These are phyloP conservation scores for Plectropomus leopardus DNA, from an alignment of 2,113 vertebrate species.

Conservation along the genomic window DNA sequence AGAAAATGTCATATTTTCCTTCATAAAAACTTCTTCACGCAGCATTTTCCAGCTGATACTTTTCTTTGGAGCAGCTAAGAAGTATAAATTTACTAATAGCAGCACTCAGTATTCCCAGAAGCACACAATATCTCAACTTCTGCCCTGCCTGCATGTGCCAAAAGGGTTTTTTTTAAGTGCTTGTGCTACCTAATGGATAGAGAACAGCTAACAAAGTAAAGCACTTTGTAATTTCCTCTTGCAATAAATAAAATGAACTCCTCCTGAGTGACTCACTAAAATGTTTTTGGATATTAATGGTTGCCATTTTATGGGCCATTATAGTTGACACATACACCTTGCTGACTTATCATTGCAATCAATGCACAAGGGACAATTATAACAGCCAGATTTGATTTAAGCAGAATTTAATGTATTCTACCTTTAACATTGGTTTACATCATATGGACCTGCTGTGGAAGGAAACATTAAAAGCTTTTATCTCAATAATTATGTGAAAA, in stretches of 20 bases:
- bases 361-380: slow-evolving; percentile 8
- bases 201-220: slow-evolving; percentile 34
- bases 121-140: slow-evolving; percentile 20
- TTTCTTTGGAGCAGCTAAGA: slow-evolving; percentile 24
- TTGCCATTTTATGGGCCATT: slow-evolving; percentile 19
- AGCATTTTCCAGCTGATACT: slow-evolving; percentile 27
- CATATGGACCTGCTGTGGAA: background rate
- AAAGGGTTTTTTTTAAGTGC: slow-evolving; percentile 13
- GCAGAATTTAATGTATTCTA: background rate
- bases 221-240: slow-evolving; percentile 45
- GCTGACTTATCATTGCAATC: slow-evolving; percentile 24
- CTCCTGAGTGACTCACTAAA: slow-evolving; percentile 36
- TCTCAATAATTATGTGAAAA: background rate
- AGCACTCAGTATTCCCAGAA: slow-evolving; percentile 14
- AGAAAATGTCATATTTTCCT: slow-evolving; percentile 22
- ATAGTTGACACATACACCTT: slow-evolving; percentile 14
- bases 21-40: slow-evolving; percentile 4
- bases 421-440: background rate
- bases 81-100: slow-evolving; percentile 30
- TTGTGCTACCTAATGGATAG: slow-evolving; percentile 25
- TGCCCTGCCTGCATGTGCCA: slow-evolving; percentile 11
- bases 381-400: slow-evolving; percentile 16
- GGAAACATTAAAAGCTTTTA: background rate
- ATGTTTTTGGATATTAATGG: slow-evolving; percentile 51
- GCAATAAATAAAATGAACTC: slow-evolving; percentile 57